Evolutionary conservation across 2,888 invertebrate genomes (phyloP), one percentile per base, ranked within the genome.

Genomic region (Chelonus formosanus): DNA sequence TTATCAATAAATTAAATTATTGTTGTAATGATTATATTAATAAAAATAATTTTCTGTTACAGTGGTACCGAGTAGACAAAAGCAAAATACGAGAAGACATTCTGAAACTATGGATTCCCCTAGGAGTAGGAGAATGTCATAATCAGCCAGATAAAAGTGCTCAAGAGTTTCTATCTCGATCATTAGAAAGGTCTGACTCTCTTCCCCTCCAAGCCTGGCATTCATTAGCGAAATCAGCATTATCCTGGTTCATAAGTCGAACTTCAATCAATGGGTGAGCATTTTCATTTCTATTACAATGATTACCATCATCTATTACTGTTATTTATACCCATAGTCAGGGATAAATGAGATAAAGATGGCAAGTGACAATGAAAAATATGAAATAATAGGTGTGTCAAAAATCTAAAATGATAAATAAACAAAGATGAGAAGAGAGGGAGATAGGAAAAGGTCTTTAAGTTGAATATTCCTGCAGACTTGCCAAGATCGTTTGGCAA

Each of bases 261-360:
- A 98, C 98, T 3, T 96, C 96, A 75, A 94, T 97, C 72, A 98
- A 98, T 86, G 97, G 97, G 90, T 95, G 85, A 90, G 90, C 88
- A 40, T 40, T 40, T 40, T 40, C 40, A 3, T 40, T 20, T 2
- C 20, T 20, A 20, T 20, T 20, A 20, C 20, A 20, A 20, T 20
- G 20, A 20, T 20, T 20, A 20, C 20, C 20, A 20, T 20, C 20
- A 20, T 20, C 20, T 20, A 20, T 20, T 20, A 20, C 20, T 20
- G 20, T 20, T 20, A 20, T 20, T 20, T 20, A 20, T 20, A 20
- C 20, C 20, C 20, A 20, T 20, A 20, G 20, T 20, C 20, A 20
- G 20, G 20, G 20, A 20, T 20, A 20, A 20, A 20, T 20, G 20
- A 20, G 20, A 1, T 20, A 20, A 20, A 20, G 20, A 20, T 20